Evolutionary conservation across 2,888 invertebrate genomes (phyloP).

Genomic region (Nemotelus pantherinus): DNA sequence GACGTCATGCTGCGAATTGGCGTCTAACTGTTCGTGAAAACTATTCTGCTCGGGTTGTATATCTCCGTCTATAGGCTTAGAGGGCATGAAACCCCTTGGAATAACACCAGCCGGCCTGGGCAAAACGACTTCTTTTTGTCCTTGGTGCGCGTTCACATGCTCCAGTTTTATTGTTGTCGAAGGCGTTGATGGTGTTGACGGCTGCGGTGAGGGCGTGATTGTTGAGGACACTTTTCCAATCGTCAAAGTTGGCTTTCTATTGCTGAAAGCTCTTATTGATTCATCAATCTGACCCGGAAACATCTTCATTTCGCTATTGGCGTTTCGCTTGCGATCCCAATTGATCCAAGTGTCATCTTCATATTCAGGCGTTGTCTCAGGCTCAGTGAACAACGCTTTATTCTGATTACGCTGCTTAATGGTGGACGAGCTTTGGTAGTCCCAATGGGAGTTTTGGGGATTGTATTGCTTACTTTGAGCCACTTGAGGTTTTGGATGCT

Average conservation of each 20-base stretch:
- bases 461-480: slow-evolving; percentile 16
- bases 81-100: slow-evolving; percentile 60
- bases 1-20: slow-evolving; percentile 23
- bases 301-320: slow-evolving; percentile 12
- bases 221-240: slow-evolving; percentile 10
- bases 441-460: not conserved
- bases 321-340: slow-evolving; percentile 65
- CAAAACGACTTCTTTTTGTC: slow-evolving; percentile 74
- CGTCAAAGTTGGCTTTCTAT: slow-evolving; percentile 49
- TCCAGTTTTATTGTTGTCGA: slow-evolving; percentile 66
- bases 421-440: slow-evolving; percentile 28
- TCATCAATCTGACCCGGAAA: slow-evolving; percentile 38
- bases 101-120: slow-evolving; percentile 70
- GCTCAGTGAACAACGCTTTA: slow-evolving; percentile 46
- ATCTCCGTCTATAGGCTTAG: slow-evolving; percentile 64
- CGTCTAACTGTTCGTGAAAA: slow-evolving; percentile 47
- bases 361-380: slow-evolving; percentile 54
- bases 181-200: slow-evolving; percentile 40
- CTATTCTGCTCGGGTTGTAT: slow-evolving; percentile 54
- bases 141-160: slow-evolving; percentile 67
- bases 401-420: slow-evolving; percentile 23
- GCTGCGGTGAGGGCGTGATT: slow-evolving; percentile 13
- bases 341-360: slow-evolving; percentile 65
- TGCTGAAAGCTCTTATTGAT: slow-evolving; percentile 48
- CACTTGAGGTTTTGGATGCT: slow-evolving; percentile 63